Evolutionary conservation across 2,113 vertebrate species (phyloP).

Genomic region (Ailurus styani): DNA sequence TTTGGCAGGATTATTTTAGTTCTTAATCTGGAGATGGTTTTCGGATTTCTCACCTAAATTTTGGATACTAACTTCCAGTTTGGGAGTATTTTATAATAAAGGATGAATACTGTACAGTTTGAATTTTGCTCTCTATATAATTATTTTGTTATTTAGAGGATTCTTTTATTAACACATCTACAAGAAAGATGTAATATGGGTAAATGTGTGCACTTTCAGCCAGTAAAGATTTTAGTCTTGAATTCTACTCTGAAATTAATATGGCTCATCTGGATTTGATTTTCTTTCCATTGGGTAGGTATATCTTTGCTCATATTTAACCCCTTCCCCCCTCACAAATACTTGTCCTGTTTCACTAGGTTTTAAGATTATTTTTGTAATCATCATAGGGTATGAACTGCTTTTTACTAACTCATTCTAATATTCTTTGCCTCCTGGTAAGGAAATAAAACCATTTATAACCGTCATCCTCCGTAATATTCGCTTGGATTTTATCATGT

Average conservation of each 20-base stretch:
- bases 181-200: neutral
- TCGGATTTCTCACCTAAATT: neutral
- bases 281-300: neutral
- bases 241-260: neutral
- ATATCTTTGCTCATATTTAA: neutral
- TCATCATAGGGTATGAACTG: neutral
- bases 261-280: neutral
- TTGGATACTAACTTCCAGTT: neutral
- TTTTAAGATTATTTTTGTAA: neutral
- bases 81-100: neutral
- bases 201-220: neutral
- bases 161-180: neutral
- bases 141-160: neutral
- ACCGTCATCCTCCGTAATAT: neutral
- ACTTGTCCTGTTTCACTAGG: neutral
- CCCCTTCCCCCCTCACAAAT: neutral
- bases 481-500: neutral
- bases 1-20: neutral
- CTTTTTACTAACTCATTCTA: neutral
- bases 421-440: neutral
- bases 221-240: neutral
- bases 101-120: neutral
- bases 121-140: neutral
- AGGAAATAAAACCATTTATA: neutral
- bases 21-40: neutral